These are phyloP conservation scores for Seira ritae DNA, from an alignment of 2,888 invertebrate species.

Conservation along the genomic window DNA sequence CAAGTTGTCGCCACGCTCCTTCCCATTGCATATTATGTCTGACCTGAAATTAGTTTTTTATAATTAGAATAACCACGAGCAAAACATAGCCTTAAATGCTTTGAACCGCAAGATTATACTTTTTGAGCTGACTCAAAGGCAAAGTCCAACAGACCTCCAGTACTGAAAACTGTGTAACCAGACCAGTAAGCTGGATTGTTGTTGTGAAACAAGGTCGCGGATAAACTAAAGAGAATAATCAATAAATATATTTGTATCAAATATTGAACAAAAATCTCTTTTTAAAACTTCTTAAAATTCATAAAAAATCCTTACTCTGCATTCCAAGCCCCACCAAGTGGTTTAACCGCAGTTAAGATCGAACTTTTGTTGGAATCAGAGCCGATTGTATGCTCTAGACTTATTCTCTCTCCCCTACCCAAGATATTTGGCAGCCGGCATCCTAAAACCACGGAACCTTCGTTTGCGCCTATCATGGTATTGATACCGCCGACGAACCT, in stretches of 20 bases:
- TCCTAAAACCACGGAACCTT: slow-evolving; percentile 88
- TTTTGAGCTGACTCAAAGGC: slow-evolving; percentile 82
- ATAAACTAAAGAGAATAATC: slow-evolving; percentile 24
- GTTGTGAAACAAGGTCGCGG: slow-evolving; percentile 82
- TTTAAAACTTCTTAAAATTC: too few species aligned
- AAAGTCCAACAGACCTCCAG: slow-evolving; percentile 87
- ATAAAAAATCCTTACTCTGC: slow-evolving; percentile 66
- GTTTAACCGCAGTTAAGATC: slow-evolving; percentile 88
- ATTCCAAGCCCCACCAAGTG: slow-evolving; percentile 81
- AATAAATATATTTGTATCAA: not conserved
- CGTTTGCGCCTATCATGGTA: slow-evolving; percentile 93
- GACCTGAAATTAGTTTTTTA: slow-evolving; percentile 76
- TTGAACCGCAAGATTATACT: slow-evolving; percentile 75
- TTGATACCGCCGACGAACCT: slow-evolving; percentile 90
- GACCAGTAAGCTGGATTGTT: slow-evolving; percentile 86
- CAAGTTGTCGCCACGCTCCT: slow-evolving; percentile 87
- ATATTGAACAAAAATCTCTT: not conserved
- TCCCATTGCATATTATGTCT: slow-evolving; percentile 93
- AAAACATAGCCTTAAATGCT: slow-evolving; percentile 17
- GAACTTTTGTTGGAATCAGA: slow-evolving; percentile 88
- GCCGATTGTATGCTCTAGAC: slow-evolving; percentile 90
- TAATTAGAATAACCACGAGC: not conserved
- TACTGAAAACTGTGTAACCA: slow-evolving; percentile 87
- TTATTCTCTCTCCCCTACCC: slow-evolving; percentile 90
- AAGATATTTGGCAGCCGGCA: slow-evolving; percentile 88